Evolutionary conservation across 2,888 invertebrate genomes (phyloP), one percentile per base, ranked within the genome.

Genomic region (Tridacna crocea): DNA sequence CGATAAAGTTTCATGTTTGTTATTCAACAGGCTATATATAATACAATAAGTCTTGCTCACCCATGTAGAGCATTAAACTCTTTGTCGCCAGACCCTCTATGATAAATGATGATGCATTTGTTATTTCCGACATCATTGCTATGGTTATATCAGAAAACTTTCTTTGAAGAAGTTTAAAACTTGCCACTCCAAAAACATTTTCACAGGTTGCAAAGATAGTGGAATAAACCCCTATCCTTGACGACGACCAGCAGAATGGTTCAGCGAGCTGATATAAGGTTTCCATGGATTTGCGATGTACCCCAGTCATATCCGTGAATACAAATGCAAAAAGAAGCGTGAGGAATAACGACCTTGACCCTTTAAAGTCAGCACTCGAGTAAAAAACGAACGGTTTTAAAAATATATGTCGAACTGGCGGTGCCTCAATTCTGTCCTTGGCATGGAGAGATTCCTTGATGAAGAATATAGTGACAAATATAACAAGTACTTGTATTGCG

Each of bases 211-310:
- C 36, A 24, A 60, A 70, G 0, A 83, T 24, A 15, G 80, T 66
- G 11, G 77, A 68, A 60, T 80, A 83, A 15, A 74, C 61, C 10
- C 83, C 83, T 4, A 83, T 83, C 36, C 74, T 77, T 22, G 72
- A 60, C 13, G 83, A 65, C 13, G 65, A 48, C 83, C 83, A 83
- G 46, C 83, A 83, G 65, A 83, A 83, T 36, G 83, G 83, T 73
- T 77, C 77, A 2, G 77, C 80, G 13, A 83, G 70, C 47, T 80
- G 80, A 22, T 83, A 83, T 27, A 83, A 46, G 0, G 70, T 66
- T 77, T 83, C 83, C 11, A 77, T 77, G 10, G 74, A 17, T 75
- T 65, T 77, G 15, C 83, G 70, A 61, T 80, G 60, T 0, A 80
- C 74, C n/a, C 47, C 55, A 0, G 74, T 77, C 77, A 80, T 80